Conservation (phyloP, 2,888 invertebrate species). For the Drosophila vallismaia region DNA sequence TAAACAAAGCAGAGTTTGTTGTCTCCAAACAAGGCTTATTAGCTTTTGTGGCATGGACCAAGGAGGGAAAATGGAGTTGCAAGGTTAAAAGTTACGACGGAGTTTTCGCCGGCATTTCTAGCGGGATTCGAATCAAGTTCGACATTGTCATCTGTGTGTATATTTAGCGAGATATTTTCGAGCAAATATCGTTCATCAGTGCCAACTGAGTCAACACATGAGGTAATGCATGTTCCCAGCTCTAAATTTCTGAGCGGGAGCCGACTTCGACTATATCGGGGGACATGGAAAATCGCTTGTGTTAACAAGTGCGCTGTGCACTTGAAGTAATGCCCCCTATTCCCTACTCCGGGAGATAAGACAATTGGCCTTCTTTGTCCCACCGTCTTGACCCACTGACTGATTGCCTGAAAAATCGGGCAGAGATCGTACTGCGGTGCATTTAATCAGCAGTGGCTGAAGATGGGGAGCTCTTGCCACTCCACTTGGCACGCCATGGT, state of each 20-base stretch:
- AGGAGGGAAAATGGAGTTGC: slow-evolving; percentile 24
- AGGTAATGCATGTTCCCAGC: slow-evolving; percentile 59
- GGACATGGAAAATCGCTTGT: slow-evolving; percentile 71
- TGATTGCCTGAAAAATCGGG: slow-evolving; percentile 20
- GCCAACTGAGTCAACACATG: slow-evolving; percentile 65
- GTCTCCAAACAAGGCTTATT: slow-evolving; percentile 30
- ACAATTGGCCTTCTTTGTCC: slow-evolving; percentile 63
- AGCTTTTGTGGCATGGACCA: slow-evolving; percentile 15
- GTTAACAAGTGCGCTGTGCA: slow-evolving; percentile 67
- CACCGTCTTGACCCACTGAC: slow-evolving; percentile 48
- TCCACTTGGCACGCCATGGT: slow-evolving; percentile 22
- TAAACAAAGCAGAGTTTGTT: slow-evolving; percentile 13
- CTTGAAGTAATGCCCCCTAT: slow-evolving; percentile 51
- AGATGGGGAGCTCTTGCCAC: slow-evolving; percentile 42
- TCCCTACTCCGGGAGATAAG: slow-evolving; percentile 45
- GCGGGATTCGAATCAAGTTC: neutral
- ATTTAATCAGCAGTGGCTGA: slow-evolving; percentile 27
- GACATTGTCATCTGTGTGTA: slow-evolving; percentile 16
- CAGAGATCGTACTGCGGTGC: slow-evolving; percentile 18
- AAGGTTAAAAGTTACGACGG: slow-evolving; percentile 29
- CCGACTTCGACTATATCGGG: neutral
- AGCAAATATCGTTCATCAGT: slow-evolving; percentile 36
- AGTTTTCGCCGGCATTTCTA: slow-evolving; percentile 7
- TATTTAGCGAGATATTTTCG: slow-evolving; percentile 42
- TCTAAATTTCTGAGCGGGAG: slow-evolving; percentile 37